Conservation (phyloP, 2,113 vertebrate genomes). For the Burhinus oedicnemus region DNA sequence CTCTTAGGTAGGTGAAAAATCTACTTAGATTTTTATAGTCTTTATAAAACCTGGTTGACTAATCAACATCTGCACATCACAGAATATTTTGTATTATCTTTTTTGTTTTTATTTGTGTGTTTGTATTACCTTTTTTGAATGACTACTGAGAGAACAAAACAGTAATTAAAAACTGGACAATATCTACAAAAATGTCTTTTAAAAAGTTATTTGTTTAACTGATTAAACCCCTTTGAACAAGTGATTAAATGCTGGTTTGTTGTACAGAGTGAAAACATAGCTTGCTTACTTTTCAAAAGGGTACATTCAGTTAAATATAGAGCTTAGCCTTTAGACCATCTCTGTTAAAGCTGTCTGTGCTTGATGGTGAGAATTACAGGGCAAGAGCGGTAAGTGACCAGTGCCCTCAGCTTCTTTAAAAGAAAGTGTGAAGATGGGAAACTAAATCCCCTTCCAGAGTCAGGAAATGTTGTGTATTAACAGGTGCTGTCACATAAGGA, state of each 20-base stretch:
- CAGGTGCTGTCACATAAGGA: neutral
- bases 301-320: neutral
- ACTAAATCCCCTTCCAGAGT: neutral
- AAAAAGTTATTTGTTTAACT: neutral
- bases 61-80: neutral
- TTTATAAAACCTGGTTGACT: neutral
- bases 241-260: neutral
- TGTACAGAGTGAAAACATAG: neutral
- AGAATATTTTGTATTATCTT: neutral
- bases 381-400: neutral
- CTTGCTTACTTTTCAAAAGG: neutral
- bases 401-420: neutral
- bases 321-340: neutral
- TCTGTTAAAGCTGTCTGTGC: neutral
- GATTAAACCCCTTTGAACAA: neutral
- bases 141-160: neutral
- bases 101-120: neutral
- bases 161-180: neutral
- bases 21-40: neutral
- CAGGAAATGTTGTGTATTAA: neutral
- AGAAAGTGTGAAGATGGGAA: neutral
- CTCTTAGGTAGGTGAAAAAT: neutral
- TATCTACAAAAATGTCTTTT: slow-evolving; percentile 10
- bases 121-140: neutral
- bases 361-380: neutral